phyloP scores from a whole-genome alignment of 2,797 vertebrate genomes.

The Denticeps clupeoides region DNA sequence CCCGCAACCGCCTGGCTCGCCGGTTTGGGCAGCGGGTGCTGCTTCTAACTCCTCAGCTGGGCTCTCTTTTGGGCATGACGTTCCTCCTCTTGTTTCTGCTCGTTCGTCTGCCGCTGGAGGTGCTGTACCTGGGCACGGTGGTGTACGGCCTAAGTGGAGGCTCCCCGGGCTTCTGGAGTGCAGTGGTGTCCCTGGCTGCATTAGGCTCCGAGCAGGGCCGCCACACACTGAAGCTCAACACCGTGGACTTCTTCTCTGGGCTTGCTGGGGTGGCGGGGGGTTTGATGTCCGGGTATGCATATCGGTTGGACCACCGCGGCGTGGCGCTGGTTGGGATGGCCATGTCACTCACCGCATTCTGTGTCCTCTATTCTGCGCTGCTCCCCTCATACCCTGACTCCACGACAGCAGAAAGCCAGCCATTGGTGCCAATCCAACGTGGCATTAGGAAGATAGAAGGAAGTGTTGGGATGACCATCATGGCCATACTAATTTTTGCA shows the following conservation, averaged over 20 bases:
- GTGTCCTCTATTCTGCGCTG: slow-evolving; percentile 30
- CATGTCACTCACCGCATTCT: slow-evolving; percentile 14
- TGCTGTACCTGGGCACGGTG: slow-evolving; percentile 29
- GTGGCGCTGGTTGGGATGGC: slow-evolving; percentile 23
- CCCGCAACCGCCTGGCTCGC: slow-evolving; percentile 26
- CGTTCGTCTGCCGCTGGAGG: slow-evolving; percentile 28
- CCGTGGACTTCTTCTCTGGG: slow-evolving; percentile 34
- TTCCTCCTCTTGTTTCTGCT: slow-evolving; percentile 30
- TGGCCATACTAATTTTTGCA: slow-evolving; percentile 29
- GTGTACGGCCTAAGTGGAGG: slow-evolving; percentile 36
- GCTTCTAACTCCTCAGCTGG: slow-evolving; percentile 34
- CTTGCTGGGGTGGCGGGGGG: slow-evolving; percentile 34
- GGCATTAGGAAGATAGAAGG: slow-evolving; percentile 10
- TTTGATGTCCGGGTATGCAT: slow-evolving; percentile 35
- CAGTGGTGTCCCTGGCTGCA: slow-evolving; percentile 28
- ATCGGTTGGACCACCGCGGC: slow-evolving; percentile 26
- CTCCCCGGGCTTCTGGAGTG: slow-evolving; percentile 36
- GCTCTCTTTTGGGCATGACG: slow-evolving; percentile 31
- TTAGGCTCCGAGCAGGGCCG: slow-evolving; percentile 22
- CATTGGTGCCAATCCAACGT: not conserved
- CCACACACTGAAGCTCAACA: slow-evolving; percentile 39
- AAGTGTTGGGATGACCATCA: no score
- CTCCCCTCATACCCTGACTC: slow-evolving; percentile 19
- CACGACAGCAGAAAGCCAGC: not conserved
- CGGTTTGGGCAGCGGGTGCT: slow-evolving; percentile 29